These are phyloP conservation scores for Meandrusa payeni DNA, from an alignment of 2,888 invertebrate genomes.

Conservation along the genomic window DNA sequence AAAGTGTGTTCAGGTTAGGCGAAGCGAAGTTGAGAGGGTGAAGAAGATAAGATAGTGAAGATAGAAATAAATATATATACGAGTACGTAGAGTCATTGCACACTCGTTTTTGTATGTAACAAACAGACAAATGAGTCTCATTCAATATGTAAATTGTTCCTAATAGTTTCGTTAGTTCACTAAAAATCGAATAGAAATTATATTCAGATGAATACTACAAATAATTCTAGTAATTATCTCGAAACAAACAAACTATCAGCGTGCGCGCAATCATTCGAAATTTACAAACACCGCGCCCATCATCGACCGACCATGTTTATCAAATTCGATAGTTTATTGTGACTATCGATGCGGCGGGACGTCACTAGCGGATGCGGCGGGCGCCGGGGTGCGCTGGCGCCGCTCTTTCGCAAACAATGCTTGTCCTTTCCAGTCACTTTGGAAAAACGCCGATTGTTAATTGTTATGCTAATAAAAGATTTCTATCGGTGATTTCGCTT, in stretches of 20 bases:
- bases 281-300: slow-evolving; percentile 11
- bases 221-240: background rate
- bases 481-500: slow-evolving; percentile 40
- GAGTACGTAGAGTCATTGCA: too few species aligned
- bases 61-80: too few species aligned
- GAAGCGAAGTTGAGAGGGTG: too few species aligned
- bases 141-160: too few species aligned
- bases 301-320: slow-evolving; percentile 19
- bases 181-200: too few species aligned
- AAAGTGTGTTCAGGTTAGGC: too few species aligned
- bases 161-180: too few species aligned
- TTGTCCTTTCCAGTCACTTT: slow-evolving; percentile 50
- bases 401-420: slow-evolving; percentile 67
- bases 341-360: slow-evolving; percentile 46
- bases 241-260: background rate
- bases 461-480: slow-evolving; percentile 60
- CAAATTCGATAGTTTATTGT: slow-evolving; percentile 25
- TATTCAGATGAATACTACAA: too few species aligned
- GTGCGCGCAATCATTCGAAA: slow-evolving; percentile 4
- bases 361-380: slow-evolving; percentile 71
- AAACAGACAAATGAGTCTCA: too few species aligned
- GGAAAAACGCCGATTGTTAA: slow-evolving; percentile 62
- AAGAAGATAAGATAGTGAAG: too few species aligned
- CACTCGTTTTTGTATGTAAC: too few species aligned
- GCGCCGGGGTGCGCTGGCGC: slow-evolving; percentile 54